Evolutionary conservation across 2,888 invertebrate genomes (phyloP).

Genomic region (Eueremaeus valkanovi): DNA sequence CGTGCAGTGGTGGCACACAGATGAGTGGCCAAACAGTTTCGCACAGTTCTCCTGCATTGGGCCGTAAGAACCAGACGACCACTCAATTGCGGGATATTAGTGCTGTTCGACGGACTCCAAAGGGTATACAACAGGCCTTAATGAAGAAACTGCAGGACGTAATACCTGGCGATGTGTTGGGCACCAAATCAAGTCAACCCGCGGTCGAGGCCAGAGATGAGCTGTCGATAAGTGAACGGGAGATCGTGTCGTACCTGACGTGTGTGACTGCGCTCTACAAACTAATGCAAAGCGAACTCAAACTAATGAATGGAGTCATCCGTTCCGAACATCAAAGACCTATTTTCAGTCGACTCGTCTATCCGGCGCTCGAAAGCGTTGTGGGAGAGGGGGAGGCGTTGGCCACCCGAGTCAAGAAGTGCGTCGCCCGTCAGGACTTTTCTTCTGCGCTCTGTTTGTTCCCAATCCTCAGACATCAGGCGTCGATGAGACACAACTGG

Average conservation of each 20-base stretch:
- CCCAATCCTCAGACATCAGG: constrained; percentile 73
- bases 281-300: constrained; percentile 80
- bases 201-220: constrained; percentile 57
- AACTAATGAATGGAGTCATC: constrained; percentile 75
- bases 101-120: constrained; percentile 66
- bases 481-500: constrained; percentile 71
- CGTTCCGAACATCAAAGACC: constrained; percentile 73
- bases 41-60: constrained; percentile 51
- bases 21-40: constrained; percentile 45
- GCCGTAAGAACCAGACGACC: constrained; percentile 35
- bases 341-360: constrained; percentile 76
- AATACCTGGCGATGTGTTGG: constrained; percentile 20
- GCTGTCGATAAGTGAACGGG: constrained; percentile 65
- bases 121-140: constrained; percentile 69
- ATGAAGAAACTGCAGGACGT: constrained; percentile 42
- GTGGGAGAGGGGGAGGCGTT: constrained; percentile 82
- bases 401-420: constrained; percentile 64
- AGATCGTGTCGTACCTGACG: constrained; percentile 76
- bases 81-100: constrained; percentile 63
- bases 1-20: constrained; percentile 50
- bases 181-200: constrained; percentile 9
- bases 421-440: constrained; percentile 72
- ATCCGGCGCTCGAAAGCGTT: constrained; percentile 76
- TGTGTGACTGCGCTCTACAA: constrained; percentile 76
- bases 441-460: constrained; percentile 73